Evolutionary conservation across 1,140 invertebrate species (phyloP).

Genomic region (Rhynchophorus ferrugineus): DNA sequence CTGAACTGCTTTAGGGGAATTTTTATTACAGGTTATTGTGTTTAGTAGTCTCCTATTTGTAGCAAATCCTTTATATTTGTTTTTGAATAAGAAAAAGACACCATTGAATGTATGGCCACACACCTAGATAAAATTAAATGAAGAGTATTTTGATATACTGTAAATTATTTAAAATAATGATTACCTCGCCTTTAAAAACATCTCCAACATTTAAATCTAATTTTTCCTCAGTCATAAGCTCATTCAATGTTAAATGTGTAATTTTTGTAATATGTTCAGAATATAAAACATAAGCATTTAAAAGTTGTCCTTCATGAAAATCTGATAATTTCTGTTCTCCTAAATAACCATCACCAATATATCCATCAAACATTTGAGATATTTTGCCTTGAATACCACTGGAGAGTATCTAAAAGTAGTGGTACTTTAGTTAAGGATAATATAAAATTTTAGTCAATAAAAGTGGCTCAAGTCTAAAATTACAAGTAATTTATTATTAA

Average conservation of each 20-base stretch:
- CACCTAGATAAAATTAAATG: slow-evolving; percentile 29
- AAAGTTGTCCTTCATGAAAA: slow-evolving; percentile 40
- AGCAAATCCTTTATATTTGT: slow-evolving; percentile 49
- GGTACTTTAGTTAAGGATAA: too few relatives aligned
- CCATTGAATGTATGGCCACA: slow-evolving; percentile 44
- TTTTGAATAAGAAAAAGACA: slow-evolving; percentile 47
- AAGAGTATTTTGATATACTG: not conserved
- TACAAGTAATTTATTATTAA: not conserved
- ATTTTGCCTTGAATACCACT: slow-evolving; percentile 53
- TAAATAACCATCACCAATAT: slow-evolving; percentile 48
- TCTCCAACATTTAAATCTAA: slow-evolving; percentile 40
- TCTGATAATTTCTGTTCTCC: slow-evolving; percentile 29
- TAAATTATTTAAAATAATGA: not conserved
- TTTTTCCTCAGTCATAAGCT: slow-evolving; percentile 39
- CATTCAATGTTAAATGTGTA: slow-evolving; percentile 48
- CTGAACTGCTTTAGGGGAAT: slow-evolving; percentile 38
- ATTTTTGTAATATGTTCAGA: slow-evolving; percentile 59
- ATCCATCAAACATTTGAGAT: slow-evolving; percentile 45
- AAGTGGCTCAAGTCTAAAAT: too few relatives aligned
- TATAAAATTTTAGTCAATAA: too few relatives aligned
- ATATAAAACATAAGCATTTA: slow-evolving; percentile 56
- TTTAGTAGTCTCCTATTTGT: slow-evolving; percentile 38
- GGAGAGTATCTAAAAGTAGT: slow-evolving; percentile 40
- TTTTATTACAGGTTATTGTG: slow-evolving; percentile 11
- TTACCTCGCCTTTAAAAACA: slow-evolving; percentile 43